These are phyloP conservation scores for Osmerus eperlanus DNA, from an alignment of 2,113 vertebrate species.

Conservation along the genomic window DNA sequence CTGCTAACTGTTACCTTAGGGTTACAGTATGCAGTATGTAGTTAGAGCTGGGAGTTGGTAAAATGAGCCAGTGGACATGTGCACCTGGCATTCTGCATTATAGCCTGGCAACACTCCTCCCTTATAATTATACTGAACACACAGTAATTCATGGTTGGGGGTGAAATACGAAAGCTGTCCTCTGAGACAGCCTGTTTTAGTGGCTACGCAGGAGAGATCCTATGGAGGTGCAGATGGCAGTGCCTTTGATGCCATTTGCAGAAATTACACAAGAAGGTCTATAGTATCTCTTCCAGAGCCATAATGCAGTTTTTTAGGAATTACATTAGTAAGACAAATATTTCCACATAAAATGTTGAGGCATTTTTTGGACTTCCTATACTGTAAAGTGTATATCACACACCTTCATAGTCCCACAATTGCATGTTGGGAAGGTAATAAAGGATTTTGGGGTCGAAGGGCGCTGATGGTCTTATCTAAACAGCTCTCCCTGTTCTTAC, in stretches of 20 bases:
- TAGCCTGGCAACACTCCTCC: constrained; percentile 72
- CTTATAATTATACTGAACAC: constrained; percentile 74
- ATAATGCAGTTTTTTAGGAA: constrained; percentile 48
- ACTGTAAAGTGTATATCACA: no score
- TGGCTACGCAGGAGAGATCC: constrained; percentile 73
- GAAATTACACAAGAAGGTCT: constrained; percentile 65
- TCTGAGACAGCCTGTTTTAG: constrained; percentile 74
- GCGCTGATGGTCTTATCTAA: constrained; percentile 33
- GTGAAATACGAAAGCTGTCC: constrained; percentile 73
- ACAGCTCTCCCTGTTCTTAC: constrained; percentile 40
- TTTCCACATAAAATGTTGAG: constrained; percentile 4
- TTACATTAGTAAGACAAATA: not conserved
- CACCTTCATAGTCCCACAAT: no score
- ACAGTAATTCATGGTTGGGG: constrained; percentile 74
- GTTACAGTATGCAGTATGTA: constrained; percentile 29
- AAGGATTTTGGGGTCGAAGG: not conserved
- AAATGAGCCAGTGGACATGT: constrained; percentile 69
- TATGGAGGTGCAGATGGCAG: constrained; percentile 72
- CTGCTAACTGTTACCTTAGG: not conserved
- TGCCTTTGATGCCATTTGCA: constrained; percentile 72
- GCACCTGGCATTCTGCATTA: constrained; percentile 71
- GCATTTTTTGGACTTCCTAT: no score
- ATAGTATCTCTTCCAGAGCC: constrained; percentile 39
- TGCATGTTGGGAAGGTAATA: no score
- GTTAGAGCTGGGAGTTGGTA: constrained; percentile 65